phyloP scores from a whole-genome alignment of 2,888 invertebrate genomes.

The Cheilosia grossa region DNA sequence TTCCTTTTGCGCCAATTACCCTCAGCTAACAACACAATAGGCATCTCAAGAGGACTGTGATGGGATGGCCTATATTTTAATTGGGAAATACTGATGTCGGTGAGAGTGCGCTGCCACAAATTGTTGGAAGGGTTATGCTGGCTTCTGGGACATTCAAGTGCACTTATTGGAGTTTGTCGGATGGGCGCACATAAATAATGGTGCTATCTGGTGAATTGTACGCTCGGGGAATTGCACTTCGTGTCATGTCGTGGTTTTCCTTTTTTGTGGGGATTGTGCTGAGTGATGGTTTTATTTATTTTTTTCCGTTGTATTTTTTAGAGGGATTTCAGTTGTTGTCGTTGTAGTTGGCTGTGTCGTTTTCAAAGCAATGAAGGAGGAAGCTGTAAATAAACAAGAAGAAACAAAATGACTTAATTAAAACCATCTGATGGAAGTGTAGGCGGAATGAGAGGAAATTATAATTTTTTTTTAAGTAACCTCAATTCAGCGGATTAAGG shows the following conservation, averaged over 20 bases:
- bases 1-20: slow-evolving; percentile 58
- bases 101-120: slow-evolving; percentile 31
- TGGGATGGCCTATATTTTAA: slow-evolving; percentile 49
- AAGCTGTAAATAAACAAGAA: slow-evolving; percentile 51
- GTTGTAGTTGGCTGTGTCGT: slow-evolving; percentile 60
- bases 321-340: slow-evolving; percentile 10
- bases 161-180: slow-evolving; percentile 52
- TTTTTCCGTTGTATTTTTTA: slow-evolving; percentile 22
- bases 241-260: slow-evolving; percentile 25
- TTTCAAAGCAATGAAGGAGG: slow-evolving; percentile 57
- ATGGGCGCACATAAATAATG: slow-evolving; percentile 45
- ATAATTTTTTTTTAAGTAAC: no score
- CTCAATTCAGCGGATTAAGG: neutral
- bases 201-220: slow-evolving; percentile 16
- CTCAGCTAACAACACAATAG: slow-evolving; percentile 33
- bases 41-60: slow-evolving; percentile 11
- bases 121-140: slow-evolving; percentile 30
- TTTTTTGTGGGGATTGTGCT: slow-evolving; percentile 32
- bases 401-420: slow-evolving; percentile 19
- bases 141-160: slow-evolving; percentile 16
- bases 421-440: neutral
- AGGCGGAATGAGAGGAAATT: no score
- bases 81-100: slow-evolving; percentile 50
- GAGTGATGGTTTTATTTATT: slow-evolving; percentile 32
- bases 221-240: slow-evolving; percentile 21